Evolutionary conservation across 2,113 vertebrate species (phyloP).

Genomic region (Petaurus breviceps): DNA sequence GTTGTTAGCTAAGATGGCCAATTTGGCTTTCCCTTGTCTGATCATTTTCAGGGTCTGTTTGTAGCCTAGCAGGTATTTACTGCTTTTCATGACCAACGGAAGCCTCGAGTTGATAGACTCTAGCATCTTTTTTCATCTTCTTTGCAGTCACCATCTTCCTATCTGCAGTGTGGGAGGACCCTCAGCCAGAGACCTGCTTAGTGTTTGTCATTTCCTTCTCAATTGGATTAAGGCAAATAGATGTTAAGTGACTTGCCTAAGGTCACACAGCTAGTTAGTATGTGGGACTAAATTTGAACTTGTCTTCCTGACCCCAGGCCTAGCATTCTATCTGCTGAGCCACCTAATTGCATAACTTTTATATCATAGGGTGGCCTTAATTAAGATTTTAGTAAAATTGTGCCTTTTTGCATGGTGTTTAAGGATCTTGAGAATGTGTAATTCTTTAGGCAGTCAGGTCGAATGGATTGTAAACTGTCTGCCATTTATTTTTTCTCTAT

Average conservation of each 20-base stretch:
- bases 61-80: no score
- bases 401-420: not conserved
- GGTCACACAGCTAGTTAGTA: not conserved
- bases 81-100: no score
- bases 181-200: no score
- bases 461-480: not conserved
- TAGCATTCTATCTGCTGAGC: not conserved
- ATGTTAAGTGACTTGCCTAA: not conserved
- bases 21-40: no score
- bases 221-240: not conserved
- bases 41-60: no score
- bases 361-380: not conserved
- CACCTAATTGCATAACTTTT: not conserved
- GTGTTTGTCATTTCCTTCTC: not conserved
- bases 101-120: no score
- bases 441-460: not conserved
- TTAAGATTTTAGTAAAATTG: not conserved
- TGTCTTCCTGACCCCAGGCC: not conserved
- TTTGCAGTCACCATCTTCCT: no score
- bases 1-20: no score
- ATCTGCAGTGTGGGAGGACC: no score
- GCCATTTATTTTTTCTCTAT: not conserved
- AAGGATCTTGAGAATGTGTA: not conserved
- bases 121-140: no score
- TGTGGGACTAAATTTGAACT: not conserved